Evolutionary conservation across 2,113 vertebrate genomes (phyloP).

Genomic region (Phasianus colchicus): DNA sequence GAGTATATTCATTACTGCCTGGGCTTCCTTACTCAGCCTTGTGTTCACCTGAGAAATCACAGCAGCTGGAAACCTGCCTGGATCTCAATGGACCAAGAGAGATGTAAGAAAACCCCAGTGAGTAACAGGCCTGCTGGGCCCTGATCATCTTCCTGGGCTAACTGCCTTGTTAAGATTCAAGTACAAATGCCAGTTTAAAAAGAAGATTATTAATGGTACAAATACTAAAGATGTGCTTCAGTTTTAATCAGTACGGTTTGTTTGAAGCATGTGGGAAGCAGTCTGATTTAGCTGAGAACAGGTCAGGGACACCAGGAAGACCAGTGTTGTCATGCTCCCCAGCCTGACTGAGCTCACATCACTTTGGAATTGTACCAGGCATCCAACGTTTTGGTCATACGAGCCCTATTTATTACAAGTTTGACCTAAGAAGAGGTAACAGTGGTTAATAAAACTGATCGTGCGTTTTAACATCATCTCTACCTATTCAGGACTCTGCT

Average conservation of each 20-base stretch:
- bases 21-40: neutral
- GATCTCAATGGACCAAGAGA: neutral
- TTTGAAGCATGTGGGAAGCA: neutral
- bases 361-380: neutral
- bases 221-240: neutral
- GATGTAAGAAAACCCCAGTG: neutral
- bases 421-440: neutral
- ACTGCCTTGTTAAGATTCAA: rapidly evolving
- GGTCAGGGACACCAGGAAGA: rapidly evolving
- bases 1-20: neutral
- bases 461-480: neutral
- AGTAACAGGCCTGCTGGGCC: neutral
- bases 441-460: neutral
- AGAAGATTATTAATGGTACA: neutral
- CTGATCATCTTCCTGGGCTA: neutral
- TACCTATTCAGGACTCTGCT: neutral
- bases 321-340: neutral
- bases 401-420: neutral
- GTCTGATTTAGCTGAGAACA: neutral
- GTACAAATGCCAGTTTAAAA: neutral
- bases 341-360: neutral
- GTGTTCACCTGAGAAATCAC: neutral
- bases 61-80: neutral
- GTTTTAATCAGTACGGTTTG: neutral
- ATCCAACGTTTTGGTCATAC: neutral